Percentiles rank a stretch among this genome's conserved stretches.
phyloP scores from a whole-genome alignment of 2,113 vertebrate species.

The Anarrhichthys ocellatus region DNA sequence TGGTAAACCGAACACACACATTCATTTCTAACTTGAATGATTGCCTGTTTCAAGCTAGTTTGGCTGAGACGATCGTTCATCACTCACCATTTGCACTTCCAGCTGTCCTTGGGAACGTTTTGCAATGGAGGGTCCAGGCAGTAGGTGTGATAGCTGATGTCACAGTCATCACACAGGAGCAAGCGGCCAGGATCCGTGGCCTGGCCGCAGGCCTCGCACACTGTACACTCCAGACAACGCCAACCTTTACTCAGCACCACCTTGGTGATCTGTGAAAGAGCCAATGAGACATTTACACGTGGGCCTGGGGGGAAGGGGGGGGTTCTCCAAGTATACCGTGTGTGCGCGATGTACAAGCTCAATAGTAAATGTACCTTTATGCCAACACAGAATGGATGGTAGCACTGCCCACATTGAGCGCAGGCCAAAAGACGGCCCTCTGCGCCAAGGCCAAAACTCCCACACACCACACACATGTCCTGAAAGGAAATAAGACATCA shows the following conservation, averaged over 20 bases:
- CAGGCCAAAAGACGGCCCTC: constrained; percentile 95
- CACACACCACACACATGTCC: constrained; percentile 99
- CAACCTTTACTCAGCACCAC: constrained; percentile 98
- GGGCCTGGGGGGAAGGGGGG: background rate
- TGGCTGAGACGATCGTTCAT: background rate
- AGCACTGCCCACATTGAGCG: constrained; percentile 98
- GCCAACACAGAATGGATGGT: constrained; percentile 98
- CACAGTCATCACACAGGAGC: constrained; percentile 96
- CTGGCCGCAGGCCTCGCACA: constrained; percentile 97
- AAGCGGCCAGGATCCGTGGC: constrained; percentile 95
- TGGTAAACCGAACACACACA: background rate
- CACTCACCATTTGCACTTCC: constrained; percentile 98
- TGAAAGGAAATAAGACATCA: constrained; percentile 69
- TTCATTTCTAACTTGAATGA: background rate
- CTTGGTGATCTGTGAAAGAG: constrained; percentile 90
- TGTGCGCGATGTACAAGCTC: background rate
- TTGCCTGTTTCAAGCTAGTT: background rate
- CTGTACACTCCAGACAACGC: constrained; percentile 97
- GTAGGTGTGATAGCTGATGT: constrained; percentile 99
- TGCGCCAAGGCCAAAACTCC: constrained; percentile 95
- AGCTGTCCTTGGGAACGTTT: constrained; percentile 97
- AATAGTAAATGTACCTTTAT: constrained; percentile 88
- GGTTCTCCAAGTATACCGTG: background rate
- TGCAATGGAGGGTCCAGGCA: constrained; percentile 97
- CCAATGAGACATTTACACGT: background rate